Base-by-base conservation (phyloP, 2,888 invertebrate genomes). In the Dasysyrphus tricinctus region DNA sequence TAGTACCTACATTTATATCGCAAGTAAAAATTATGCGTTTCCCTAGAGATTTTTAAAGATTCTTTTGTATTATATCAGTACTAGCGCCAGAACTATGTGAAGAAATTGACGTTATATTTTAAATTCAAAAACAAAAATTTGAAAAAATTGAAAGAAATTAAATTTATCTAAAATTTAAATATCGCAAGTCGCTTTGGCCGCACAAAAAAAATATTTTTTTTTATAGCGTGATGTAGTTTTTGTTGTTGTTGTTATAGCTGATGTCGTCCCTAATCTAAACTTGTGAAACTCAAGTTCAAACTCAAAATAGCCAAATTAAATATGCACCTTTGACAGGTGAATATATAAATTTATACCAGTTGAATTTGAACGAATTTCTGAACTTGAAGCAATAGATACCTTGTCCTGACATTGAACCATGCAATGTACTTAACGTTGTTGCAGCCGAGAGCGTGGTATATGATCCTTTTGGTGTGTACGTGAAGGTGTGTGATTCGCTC, bases 401-500 rank as follows among this genome's bases (percentile, higher is more conserved):
- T 92, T 92, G 92, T 81, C 88, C 88, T 78, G 90, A 88, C 89
- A 90, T 89, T 89, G 90, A 90, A 89, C 89, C 90, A 81, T 91
- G 91, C 84, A 92, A 88, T 88, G 91, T 90, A 91, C 91, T 91
- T 90, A 92, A 89, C 88, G 92, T 91, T 89, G 92, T 92, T 77
- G 92, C 91, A 83, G 92, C 91, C 77, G 92, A 90, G 63, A 92
- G 88, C 29, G 90, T 89, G 49, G 90, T 91, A 88, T 91, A 91
- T 61, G 89, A 90, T 78, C 91, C 92, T 89, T 92, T 92, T 73
- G 96, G 96, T 84, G 96, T 96, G 93, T 97, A 98, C 90, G 95
- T 94, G 94, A 98, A 97, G 88, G 94, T 94, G 93, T 97, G 97
- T 72, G 97, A 95, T 93, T 97, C 97, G 90, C 97, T 97, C 85